A percentile compares a stretch with the other conserved stretches of the same genome.
These are phyloP conservation scores for Ecliptopera silaceata DNA, from an alignment of 2,888 invertebrate species.

Conservation along the genomic window DNA sequence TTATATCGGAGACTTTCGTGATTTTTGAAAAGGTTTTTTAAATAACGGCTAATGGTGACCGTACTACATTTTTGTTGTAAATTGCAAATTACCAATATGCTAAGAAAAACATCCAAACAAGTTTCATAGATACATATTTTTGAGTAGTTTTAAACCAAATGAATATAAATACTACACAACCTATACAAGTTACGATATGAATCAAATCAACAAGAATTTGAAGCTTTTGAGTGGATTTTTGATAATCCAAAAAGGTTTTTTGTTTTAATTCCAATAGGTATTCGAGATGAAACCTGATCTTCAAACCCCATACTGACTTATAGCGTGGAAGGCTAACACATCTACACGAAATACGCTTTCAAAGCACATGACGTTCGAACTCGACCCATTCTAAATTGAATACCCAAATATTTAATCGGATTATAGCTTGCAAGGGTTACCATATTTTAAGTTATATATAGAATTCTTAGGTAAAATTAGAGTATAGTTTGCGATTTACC, in stretches of 20 bases:
- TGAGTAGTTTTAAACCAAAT: too few species aligned
- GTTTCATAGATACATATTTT: too few species aligned
- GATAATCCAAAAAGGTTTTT: background rate
- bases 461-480: too few species aligned
- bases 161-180: too few species aligned
- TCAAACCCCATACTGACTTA: background rate
- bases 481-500: too few species aligned
- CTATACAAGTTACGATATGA: background rate
- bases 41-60: too few species aligned
- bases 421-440: conserved; percentile 52
- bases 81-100: too few species aligned
- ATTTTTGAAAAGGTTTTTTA: too few species aligned
- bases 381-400: conserved; percentile 19
- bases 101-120: too few species aligned
- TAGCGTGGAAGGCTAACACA: conserved; percentile 21
- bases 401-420: conserved; percentile 55
- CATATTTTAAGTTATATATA: conserved; percentile 13
- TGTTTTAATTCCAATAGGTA: conserved; percentile 5
- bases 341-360: background rate
- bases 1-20: too few species aligned
- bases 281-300: conserved; percentile 12
- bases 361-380: conserved; percentile 8
- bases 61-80: too few species aligned
- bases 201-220: background rate
- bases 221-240: background rate